Evolutionary conservation across 2,113 vertebrate species (phyloP), one percentile per base, ranked within the genome.

Genomic region (Chaetodon auriga): DNA sequence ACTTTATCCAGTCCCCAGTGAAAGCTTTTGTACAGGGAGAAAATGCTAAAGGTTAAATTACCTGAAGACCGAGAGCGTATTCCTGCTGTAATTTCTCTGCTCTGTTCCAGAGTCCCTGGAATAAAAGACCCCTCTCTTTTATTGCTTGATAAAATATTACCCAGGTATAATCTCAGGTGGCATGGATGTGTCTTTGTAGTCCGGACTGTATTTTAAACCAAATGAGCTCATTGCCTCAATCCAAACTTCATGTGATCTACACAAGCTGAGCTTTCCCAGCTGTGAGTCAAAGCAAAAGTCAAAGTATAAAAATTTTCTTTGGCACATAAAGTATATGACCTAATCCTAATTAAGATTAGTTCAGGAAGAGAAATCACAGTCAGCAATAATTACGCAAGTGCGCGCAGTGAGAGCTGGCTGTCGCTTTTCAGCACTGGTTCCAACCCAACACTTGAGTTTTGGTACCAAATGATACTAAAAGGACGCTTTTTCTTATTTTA

Each of bases 41-140:
- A 86, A 91, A 92, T 81, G 72, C 92, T 87, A 71, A 92, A 94
- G 92, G 89, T 94, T 89, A 91, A 89, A 92, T 95, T 93, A 94
- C 93, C 86, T 76, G 74, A 88, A 80, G 87, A 92, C 75, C 45
- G 51, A 83, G 74, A 85, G 85, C 76, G 30, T 72, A 68, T 88
- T 86, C 74, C 81, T 80, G 74, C 72, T 68, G 41, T 86, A 86
- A 82, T 85, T 92, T 87, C 72, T 89, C 82, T 82, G 48, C 51
- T 86, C 38, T 75, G 89, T 87, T 88, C 68, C 81, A 83, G 51
- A 71, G 81, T 83, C 41, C 54, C 60, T 36, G 21, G 66, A 84
- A 90, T 89, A 78, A 82, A 88, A 83, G 54, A 63, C 83, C 75
- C 72, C 64, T 48, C 77, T 89, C 68, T 78, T 87, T 79, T 74